Evolutionary conservation across 2,113 vertebrate genomes (phyloP).

Genomic region (Cinclus cinclus): DNA sequence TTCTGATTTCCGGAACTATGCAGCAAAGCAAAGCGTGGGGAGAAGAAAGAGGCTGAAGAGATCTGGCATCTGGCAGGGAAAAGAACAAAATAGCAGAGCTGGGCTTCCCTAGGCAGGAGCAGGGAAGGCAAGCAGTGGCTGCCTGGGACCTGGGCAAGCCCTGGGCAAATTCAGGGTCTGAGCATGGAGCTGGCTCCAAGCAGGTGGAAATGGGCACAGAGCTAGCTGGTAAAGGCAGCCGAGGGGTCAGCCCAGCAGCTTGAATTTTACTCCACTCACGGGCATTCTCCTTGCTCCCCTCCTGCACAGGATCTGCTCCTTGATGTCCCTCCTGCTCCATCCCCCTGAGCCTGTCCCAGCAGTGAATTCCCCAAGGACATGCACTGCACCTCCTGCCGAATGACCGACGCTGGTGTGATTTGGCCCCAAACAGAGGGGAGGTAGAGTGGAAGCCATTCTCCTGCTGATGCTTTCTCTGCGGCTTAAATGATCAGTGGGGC

Average conservation of each 20-base stretch:
- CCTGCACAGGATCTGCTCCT: fast-evolving
- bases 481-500: fast-evolving
- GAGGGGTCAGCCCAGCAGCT: background rate
- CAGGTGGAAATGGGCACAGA: background rate
- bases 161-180: background rate
- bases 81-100: conserved; percentile 50
- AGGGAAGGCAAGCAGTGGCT: fast-evolving
- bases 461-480: fast-evolving
- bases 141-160: background rate
- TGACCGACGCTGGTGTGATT: fast-evolving
- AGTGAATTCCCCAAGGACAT: fast-evolving
- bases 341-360: background rate
- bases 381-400: background rate
- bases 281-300: background rate
- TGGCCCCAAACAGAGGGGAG: background rate
- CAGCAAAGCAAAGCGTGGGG: conserved; percentile 50
- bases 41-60: conserved; percentile 54
- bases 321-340: background rate
- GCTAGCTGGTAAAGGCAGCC: background rate
- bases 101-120: background rate
- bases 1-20: conserved; percentile 51
- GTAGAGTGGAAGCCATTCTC: fast-evolving
- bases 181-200: background rate
- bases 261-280: fast-evolving
- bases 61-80: conserved; percentile 68